Conservation (phyloP, 2,888 invertebrate genomes). For the Bursaphelenchus okinawaensis region DNA sequence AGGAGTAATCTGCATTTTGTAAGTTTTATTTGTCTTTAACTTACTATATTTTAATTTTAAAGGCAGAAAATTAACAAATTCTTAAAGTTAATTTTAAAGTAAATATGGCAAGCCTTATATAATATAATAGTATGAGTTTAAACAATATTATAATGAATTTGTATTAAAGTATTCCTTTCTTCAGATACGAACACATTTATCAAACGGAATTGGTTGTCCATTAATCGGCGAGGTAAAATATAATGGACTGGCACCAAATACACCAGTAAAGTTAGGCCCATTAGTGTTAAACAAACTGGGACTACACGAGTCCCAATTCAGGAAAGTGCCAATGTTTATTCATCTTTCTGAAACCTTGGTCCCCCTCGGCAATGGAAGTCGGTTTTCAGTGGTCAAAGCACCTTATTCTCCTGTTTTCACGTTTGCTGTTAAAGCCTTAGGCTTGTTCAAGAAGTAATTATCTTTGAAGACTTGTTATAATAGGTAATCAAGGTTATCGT, state of each 20-base stretch:
- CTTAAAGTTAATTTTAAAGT: too few species aligned
- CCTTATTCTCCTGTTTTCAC: background rate
- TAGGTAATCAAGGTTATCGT: too few species aligned
- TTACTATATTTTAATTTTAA: too few species aligned
- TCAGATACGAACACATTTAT: slow-evolving; percentile 35
- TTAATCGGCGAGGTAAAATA: slow-evolving; percentile 36
- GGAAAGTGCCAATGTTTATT: slow-evolving; percentile 33
- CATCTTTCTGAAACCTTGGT: slow-evolving; percentile 22
- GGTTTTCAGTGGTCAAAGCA: slow-evolving; percentile 11
- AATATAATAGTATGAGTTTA: too few species aligned
- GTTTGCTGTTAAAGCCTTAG: background rate
- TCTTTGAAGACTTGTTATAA: too few species aligned
- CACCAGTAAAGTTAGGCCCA: background rate
- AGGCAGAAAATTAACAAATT: too few species aligned
- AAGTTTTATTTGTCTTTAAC: slow-evolving; percentile 9
- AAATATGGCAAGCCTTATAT: too few species aligned
- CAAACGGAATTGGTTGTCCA: slow-evolving; percentile 33
- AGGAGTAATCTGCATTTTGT: slow-evolving; percentile 7
- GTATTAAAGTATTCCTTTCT: too few species aligned
- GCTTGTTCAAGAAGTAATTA: slow-evolving; percentile 1
- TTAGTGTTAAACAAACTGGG: slow-evolving; percentile 9
- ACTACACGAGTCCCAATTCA: slow-evolving; percentile 8
- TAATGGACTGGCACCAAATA: slow-evolving; percentile 1
- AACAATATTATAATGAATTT: too few species aligned
- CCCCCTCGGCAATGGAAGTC: background rate